Evolutionary conservation across 2,888 invertebrate species (phyloP), one percentile per base, ranked within the genome.

Genomic region (Drosophila nigricruria): DNA sequence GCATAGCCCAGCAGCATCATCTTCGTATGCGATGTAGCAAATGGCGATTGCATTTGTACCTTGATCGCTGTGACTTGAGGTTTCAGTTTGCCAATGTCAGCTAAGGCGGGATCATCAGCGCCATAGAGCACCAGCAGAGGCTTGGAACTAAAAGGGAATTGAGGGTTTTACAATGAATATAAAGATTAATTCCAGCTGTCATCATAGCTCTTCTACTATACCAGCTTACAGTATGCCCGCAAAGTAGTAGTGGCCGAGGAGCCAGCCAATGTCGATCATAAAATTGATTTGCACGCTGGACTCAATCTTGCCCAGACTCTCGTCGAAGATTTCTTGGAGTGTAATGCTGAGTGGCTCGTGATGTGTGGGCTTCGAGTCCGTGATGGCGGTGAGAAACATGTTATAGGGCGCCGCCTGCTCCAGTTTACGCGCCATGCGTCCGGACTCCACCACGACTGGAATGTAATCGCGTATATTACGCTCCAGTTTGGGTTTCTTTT

Each of bases 21-120:
- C 94, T 99, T 98, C 0, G 97, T 96, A 91, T 98, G 98, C 92
- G 98, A 98, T 58, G 96, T 96, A 5, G 97, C 97, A 92, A 96
- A 98, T 0, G 96, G 95, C 67, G 96, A 96, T 0, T 95, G 95
- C 94, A 97, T 95, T 77, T 94, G 94, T 0, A 97, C 95, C 89
- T 94, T 93, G 63, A 96, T 94, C 0, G 95, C 94, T 30, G 94
- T 95, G 0, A 97, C 94, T 81, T 96, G 94, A 0, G 96, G 95
- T 66, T 95, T 95, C 77, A 94, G 94, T 81, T 94, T 93, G 34
- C 92, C 94, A 30, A 95, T 94, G 16, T 91, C 93, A 72, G 93
- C 93, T 47, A 96, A 77, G n/a, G 95, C 94, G 0, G 94, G 91
- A 45, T 95, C 95, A 64, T 96, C 96, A 47, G 95, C 95, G 0